phyloP scores from a whole-genome alignment of 1,140 invertebrate species.

The Mamestra configurata region DNA sequence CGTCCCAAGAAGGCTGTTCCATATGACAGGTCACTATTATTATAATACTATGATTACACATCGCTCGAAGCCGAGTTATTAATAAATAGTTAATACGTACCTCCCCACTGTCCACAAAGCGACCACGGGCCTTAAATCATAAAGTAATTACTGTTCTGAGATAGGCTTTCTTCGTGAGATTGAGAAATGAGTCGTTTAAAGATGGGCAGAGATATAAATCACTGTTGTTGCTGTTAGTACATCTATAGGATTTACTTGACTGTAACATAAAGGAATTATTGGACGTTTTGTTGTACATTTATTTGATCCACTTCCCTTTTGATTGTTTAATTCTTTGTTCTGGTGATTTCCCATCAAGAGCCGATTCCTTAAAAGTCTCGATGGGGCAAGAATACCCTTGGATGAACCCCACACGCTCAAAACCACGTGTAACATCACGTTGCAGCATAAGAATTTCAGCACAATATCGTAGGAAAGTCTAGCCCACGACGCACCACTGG shows the following conservation, averaged over 20 bases:
- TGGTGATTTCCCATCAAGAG: too few species aligned
- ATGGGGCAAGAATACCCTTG: too few species aligned
- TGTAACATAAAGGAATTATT: background rate
- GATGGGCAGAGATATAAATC: constrained; percentile 56
- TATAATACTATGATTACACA: constrained; percentile 79
- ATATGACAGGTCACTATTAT: constrained; percentile 77
- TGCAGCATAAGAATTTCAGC: background rate
- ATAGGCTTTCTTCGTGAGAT: constrained; percentile 71
- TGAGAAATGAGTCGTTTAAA: constrained; percentile 72
- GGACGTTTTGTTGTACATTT: constrained; percentile 10
- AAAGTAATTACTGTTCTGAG: constrained; percentile 73
- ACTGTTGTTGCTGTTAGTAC: constrained; percentile 5
- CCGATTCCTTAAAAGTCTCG: too few species aligned
- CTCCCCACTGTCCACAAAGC: constrained; percentile 75
- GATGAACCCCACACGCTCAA: too few species aligned
- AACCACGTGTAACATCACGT: too few species aligned
- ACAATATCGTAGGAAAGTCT: background rate
- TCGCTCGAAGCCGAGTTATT: constrained; percentile 75
- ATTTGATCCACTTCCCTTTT: background rate
- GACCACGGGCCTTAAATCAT: constrained; percentile 78
- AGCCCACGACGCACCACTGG: background rate
- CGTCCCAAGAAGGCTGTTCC: constrained; percentile 67
- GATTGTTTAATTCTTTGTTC: too few species aligned
- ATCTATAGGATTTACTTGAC: constrained; percentile 15
- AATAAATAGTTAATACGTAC: constrained; percentile 80